Conservation (phyloP, 2,888 invertebrate species). For the Leuctra nigra region DNA sequence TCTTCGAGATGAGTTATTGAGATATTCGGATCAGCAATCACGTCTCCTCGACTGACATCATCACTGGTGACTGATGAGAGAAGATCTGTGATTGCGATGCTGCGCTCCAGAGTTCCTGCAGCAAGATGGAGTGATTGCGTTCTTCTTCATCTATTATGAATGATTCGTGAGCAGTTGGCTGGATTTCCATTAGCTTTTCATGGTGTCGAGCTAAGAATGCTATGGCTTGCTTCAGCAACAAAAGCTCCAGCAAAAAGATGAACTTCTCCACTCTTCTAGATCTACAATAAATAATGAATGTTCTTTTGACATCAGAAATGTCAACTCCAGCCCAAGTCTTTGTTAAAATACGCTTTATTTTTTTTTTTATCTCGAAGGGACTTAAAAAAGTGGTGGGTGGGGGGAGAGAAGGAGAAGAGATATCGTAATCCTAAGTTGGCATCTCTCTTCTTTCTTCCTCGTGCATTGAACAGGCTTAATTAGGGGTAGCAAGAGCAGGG, state of each 20-base stretch:
- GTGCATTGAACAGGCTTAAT: constrained; percentile 9
- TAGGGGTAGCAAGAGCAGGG: background rate
- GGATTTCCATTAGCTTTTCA: too few species aligned
- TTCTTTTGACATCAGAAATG: constrained; percentile 25
- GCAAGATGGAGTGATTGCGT: too few species aligned
- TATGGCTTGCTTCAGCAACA: too few species aligned
- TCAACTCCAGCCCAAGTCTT: constrained; percentile 23
- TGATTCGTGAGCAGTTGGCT: too few species aligned
- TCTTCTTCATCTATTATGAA: too few species aligned
- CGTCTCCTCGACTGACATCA: too few species aligned
- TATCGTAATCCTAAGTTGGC: background rate
- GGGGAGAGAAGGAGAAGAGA: background rate
- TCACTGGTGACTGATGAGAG: too few species aligned
- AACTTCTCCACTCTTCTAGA: background rate
- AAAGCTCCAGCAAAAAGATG: background rate
- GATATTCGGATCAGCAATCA: too few species aligned
- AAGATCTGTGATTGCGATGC: too few species aligned
- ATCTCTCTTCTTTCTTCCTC: background rate
- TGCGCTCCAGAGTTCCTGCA: too few species aligned
- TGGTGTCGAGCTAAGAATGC: too few species aligned
- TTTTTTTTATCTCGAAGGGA: constrained; percentile 10
- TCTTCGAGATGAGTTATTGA: too few species aligned
- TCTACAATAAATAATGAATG: constrained; percentile 23
- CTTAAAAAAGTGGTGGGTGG: background rate
- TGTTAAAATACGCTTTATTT: constrained; percentile 9